These are phyloP conservation scores for Iphiclides podalirius DNA, from an alignment of 2,888 invertebrate genomes.

Conservation along the genomic window DNA sequence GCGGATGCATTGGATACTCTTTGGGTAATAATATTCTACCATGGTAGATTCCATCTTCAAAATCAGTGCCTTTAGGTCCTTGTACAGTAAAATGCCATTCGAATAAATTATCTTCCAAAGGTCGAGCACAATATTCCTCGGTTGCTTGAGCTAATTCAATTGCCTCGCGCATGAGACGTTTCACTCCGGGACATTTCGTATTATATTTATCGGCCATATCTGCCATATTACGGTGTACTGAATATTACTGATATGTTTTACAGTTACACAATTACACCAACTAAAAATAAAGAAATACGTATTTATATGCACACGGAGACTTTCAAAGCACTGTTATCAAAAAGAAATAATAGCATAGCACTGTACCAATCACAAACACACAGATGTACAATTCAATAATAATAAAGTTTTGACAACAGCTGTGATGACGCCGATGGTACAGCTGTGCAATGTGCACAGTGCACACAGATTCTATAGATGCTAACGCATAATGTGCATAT, in stretches of 20 bases:
- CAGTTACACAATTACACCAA: too few relatives aligned
- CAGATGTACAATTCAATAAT: slow-evolving; percentile 2
- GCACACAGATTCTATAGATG: too few relatives aligned
- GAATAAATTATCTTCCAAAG: slow-evolving; percentile 96
- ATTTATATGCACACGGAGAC: background rate
- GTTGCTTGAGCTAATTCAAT: slow-evolving; percentile 91
- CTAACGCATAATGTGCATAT: too few relatives aligned
- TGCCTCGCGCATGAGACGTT: slow-evolving; percentile 95
- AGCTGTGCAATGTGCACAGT: too few relatives aligned
- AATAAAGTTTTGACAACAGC: background rate
- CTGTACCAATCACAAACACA: slow-evolving; percentile 19
- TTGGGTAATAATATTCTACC: slow-evolving; percentile 94
- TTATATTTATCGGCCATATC: slow-evolving; percentile 74
- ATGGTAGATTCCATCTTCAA: slow-evolving; percentile 95
- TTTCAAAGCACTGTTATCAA: background rate
- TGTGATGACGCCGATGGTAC: too few relatives aligned
- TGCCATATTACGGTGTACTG: slow-evolving; percentile 42
- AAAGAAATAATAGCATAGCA: background rate
- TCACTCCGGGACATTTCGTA: slow-evolving; percentile 88
- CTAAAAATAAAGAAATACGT: background rate
- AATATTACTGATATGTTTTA: background rate
- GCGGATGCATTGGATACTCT: slow-evolving; percentile 98
- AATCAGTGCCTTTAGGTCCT: slow-evolving; percentile 93
- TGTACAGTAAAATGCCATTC: slow-evolving; percentile 98
- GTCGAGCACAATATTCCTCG: slow-evolving; percentile 93